These are phyloP conservation scores for Lottia scabra DNA, from an alignment of 2,888 invertebrate species.

Conservation along the genomic window DNA sequence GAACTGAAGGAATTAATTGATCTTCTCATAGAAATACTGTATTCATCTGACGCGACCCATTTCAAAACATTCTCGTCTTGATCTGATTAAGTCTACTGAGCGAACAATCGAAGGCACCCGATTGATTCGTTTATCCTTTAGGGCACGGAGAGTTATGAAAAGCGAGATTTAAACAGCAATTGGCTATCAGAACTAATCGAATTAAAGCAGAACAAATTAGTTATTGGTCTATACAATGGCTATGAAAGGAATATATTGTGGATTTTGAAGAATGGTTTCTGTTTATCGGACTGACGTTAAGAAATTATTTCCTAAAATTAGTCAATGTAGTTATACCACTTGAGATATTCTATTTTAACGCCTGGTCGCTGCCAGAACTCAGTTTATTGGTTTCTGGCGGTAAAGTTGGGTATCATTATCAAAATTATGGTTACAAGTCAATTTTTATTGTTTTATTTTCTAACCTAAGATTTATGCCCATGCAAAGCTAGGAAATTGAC, in stretches of 20 bases:
- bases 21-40: not conserved
- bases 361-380: no score
- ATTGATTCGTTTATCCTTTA: not conserved
- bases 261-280: not conserved
- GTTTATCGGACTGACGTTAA: not conserved
- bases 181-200: constrained; percentile 1
- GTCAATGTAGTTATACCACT: no score
- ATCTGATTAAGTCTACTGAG: not conserved
- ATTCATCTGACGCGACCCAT: constrained; percentile 1
- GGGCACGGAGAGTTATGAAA: constrained; percentile 4
- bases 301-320: not conserved
- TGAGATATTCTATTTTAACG: no score
- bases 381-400: no score
- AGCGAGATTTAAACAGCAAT: constrained; percentile 1
- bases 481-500: no score
- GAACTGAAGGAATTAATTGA: not conserved
- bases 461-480: no score
- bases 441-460: no score
- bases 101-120: not conserved
- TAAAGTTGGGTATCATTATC: no score
- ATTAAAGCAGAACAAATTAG: not conserved
- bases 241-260: not conserved
- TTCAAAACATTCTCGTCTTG: not conserved
- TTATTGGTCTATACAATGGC: not conserved
- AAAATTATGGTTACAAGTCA: no score